Percentiles rank a stretch among this genome's conserved stretches.
These are phyloP conservation scores for Anguilla obscura DNA, from an alignment of 2,797 vertebrate genomes.

Conservation along the genomic window DNA sequence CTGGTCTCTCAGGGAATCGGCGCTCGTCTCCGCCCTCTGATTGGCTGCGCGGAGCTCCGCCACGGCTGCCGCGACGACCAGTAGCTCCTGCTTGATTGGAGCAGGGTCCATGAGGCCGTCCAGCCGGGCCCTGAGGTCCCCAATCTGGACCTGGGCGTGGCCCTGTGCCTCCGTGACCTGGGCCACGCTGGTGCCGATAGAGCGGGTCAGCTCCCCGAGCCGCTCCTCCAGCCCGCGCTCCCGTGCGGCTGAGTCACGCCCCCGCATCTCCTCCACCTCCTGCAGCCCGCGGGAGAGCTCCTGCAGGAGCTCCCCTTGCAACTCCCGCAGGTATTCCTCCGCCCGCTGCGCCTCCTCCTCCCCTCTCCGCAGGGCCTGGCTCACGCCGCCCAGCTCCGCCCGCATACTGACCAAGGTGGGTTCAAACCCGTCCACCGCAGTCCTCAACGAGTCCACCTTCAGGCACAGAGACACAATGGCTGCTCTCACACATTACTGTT, in stretches of 20 bases:
- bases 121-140: conserved; percentile 77
- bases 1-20: conserved; percentile 75
- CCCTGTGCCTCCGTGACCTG: conserved; percentile 85
- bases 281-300: conserved; percentile 86
- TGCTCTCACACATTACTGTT: neutral
- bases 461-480: conserved; percentile 41
- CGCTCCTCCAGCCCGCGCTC: conserved; percentile 89
- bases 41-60: conserved; percentile 70
- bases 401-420: conserved; percentile 75
- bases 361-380: conserved; percentile 77
- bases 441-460: conserved; percentile 82
- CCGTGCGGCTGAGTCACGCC: conserved; percentile 85
- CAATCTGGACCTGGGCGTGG: conserved; percentile 81
- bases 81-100: conserved; percentile 72
- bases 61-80: conserved; percentile 69
- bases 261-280: conserved; percentile 86
- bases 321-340: conserved; percentile 86
- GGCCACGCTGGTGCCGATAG: conserved; percentile 82
- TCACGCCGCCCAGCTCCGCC: conserved; percentile 77
- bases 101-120: conserved; percentile 67
- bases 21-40: conserved; percentile 64
- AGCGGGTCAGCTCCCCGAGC: conserved; percentile 84
- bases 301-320: conserved; percentile 87
- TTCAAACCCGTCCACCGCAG: conserved; percentile 77
- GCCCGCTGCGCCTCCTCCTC: conserved; percentile 83